Conservation (phyloP, 2,888 invertebrate genomes). For the Suillia variegata region DNA sequence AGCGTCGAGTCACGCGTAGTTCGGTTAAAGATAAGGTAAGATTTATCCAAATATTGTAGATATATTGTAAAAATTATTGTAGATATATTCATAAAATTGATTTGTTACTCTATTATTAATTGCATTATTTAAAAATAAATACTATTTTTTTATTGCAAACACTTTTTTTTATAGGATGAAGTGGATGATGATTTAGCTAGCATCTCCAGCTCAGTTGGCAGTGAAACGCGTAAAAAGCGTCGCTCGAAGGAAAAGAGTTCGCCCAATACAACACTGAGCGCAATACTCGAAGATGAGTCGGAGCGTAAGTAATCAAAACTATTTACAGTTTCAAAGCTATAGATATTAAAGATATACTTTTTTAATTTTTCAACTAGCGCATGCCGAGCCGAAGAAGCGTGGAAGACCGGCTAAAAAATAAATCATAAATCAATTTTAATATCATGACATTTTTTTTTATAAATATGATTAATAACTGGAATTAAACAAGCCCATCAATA, state of each 20-base stretch:
- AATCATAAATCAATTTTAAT: constrained; percentile 22
- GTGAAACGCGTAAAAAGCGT: constrained; percentile 24
- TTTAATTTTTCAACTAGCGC: constrained; percentile 13
- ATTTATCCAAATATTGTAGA: neutral
- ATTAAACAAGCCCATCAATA: no score
- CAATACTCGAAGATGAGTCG: constrained; percentile 38
- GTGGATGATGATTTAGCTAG: constrained; percentile 35
- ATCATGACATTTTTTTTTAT: neutral
- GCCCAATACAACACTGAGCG: constrained; percentile 30
- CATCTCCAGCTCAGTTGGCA: constrained; percentile 36
- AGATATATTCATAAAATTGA: no score
- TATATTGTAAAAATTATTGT: neutral
- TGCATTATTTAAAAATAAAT: neutral
- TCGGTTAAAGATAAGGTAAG: constrained; percentile 35
- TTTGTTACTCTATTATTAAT: neutral
- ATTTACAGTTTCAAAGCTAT: neutral
- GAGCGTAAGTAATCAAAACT: constrained; percentile 21
- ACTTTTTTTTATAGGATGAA: no score
- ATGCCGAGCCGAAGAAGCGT: constrained; percentile 26
- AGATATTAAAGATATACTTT: neutral
- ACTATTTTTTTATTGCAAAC: neutral
- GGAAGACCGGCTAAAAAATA: constrained; percentile 3
- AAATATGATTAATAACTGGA: neutral
- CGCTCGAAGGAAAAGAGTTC: constrained; percentile 36
- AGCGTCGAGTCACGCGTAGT: constrained; percentile 35